Conservation (phyloP, 2,888 invertebrate species). For the Aleiodes alternator region DNA sequence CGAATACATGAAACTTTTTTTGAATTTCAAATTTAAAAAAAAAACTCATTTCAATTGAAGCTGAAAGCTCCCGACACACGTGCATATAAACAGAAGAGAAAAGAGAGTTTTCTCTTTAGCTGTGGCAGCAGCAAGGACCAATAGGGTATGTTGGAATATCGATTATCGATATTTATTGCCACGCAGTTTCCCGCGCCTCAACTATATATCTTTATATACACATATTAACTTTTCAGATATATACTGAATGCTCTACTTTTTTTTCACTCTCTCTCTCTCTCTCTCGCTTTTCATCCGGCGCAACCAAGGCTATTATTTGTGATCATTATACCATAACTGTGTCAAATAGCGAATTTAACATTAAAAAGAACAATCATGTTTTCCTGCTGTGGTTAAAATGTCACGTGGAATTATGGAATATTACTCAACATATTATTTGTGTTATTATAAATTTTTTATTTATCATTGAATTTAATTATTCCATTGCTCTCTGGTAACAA, state of each 20-base stretch:
- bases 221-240: slow-evolving; percentile 35
- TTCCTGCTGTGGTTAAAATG: too few relatives aligned
- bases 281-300: too few relatives aligned
- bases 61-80: slow-evolving; percentile 18
- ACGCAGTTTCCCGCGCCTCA: slow-evolving; percentile 64
- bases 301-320: too few relatives aligned
- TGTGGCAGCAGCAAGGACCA: slow-evolving; percentile 58
- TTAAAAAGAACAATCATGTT: not conserved
- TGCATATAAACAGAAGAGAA: not conserved
- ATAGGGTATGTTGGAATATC: slow-evolving; percentile 64
- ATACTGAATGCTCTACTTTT: slow-evolving; percentile 16
- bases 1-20: not conserved
- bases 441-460: too few relatives aligned
- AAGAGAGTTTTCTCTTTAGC: slow-evolving; percentile 54
- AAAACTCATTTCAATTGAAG: slow-evolving; percentile 22
- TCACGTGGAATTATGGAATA: too few relatives aligned
- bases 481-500: not conserved
- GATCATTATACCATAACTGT: too few relatives aligned
- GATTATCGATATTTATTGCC: slow-evolving; percentile 71
- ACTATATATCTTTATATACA: slow-evolving; percentile 56
- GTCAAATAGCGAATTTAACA: too few relatives aligned
- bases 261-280: slow-evolving; percentile 2
- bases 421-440: too few relatives aligned
- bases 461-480: not conserved
- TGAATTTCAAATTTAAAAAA: slow-evolving; percentile 7